Evolutionary conservation across 2,113 vertebrate genomes (phyloP), one percentile per base, ranked within the genome.

Genomic region (Sinosuthora webbiana): DNA sequence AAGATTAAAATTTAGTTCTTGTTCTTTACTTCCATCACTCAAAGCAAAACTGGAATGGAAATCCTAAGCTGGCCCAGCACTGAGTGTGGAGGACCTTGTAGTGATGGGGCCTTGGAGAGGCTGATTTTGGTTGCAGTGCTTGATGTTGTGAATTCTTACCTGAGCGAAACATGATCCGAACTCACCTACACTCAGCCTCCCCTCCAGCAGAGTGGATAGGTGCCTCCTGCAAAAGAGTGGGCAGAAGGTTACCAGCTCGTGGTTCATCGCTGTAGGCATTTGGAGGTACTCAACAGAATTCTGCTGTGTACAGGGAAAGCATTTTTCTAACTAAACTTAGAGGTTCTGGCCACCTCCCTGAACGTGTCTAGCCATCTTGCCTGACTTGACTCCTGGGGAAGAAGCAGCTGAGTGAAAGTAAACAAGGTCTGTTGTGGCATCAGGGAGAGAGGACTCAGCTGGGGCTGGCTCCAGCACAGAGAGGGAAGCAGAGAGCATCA

Each of bases 241-340:
- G 56, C 41, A 60, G 42, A 82, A 90, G 18, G n/a, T 77, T 67
- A 23, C n/a, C 33, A 30, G 20, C 14, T 73, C 11, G 3, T 71
- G 39, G 7, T 83, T 90, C 50, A 37, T 57, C 0, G 0, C 16
- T 14, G 3, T 35, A 33, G 45, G 10, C 19, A 2, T 88, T 87
- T 87, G 33, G 30, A 83, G 6, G 23, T 52, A 94, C 50, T 50
- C 20, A 42, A 30, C 17, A 65, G 45, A 90, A 80, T 42, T 78
- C 31, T 56, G 31, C 31, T 76, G 9, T 49, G 20, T 62, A 50
- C 15, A 41, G 14, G 22, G 41, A 71, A 89, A 89, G 7, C 0
- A 0, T 76, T 90, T 84, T 85, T 73, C 63, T 77, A 53, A 57
- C 69, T 52, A 76, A 83, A 35, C 18, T n/a, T 52, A 18, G 10